A percentile compares a stretch with the other conserved stretches of the same genome.
Conservation (phyloP, 2,113 vertebrate species). For the Salvator merianae region DNA sequence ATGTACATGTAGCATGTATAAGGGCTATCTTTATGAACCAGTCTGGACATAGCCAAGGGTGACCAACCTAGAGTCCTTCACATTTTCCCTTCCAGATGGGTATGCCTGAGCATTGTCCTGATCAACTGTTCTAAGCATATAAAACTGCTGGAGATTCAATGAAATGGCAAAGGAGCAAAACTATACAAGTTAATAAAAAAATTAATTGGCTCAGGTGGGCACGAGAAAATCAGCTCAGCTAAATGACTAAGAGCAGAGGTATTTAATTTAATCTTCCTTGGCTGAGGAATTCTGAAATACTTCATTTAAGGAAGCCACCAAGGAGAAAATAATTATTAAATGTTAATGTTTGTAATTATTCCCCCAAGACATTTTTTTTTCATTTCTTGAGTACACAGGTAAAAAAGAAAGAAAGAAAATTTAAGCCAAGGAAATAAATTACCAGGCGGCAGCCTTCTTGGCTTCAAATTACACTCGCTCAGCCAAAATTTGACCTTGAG, state of each 20-base stretch:
- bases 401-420: neutral
- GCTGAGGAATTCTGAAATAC: conserved; percentile 12
- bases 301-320: conserved; percentile 9
- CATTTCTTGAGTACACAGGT: neutral
- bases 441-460: neutral
- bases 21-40: too few species aligned
- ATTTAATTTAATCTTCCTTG: conserved; percentile 35
- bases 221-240: conserved; percentile 29
- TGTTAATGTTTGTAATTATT: neutral
- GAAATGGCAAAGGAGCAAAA: conserved; percentile 19
- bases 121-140: fast-evolving
- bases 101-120: fast-evolving
- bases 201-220: neutral
- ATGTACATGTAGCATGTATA: too few species aligned
- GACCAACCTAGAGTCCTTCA: neutral
- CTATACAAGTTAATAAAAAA: neutral
- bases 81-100: neutral
- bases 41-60: neutral
- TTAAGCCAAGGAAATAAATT: conserved; percentile 32
- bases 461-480: neutral
- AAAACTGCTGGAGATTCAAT: conserved; percentile 21
- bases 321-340: conserved; percentile 36
- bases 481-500: conserved; percentile 15
- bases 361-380: conserved; percentile 7
- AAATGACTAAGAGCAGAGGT: conserved; percentile 9